Evolutionary conservation across 1,140 invertebrate species (phyloP).

Genomic region (Coelopa frigida): DNA sequence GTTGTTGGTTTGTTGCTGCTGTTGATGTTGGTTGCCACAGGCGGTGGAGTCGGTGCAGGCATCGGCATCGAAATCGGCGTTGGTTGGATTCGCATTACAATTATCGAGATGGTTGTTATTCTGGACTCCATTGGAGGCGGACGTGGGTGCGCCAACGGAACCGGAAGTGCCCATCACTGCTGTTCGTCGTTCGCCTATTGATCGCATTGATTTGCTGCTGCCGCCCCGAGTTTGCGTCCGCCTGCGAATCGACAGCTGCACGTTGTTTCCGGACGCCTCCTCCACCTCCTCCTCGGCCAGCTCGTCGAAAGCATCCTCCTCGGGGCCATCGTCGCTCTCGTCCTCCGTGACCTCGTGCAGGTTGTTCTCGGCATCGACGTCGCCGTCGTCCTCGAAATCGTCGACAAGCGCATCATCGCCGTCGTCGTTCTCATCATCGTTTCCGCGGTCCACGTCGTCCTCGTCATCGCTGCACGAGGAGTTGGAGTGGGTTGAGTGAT

Average conservation of each 20-base stretch:
- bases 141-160: too few relatives aligned
- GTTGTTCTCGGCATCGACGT: too few relatives aligned
- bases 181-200: constrained; percentile 6
- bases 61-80: constrained; percentile 1
- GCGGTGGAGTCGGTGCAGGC: background rate
- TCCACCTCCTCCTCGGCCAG: constrained; percentile 10
- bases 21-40: background rate
- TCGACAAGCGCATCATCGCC: too few relatives aligned
- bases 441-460: too few relatives aligned
- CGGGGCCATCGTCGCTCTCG: too few relatives aligned
- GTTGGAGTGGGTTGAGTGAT: constrained; percentile 23
- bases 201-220: background rate
- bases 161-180: too few relatives aligned
- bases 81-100: constrained; percentile 39
- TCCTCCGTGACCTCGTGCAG: too few relatives aligned
- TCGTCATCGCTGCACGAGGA: constrained; percentile 33
- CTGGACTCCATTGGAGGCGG: too few relatives aligned
- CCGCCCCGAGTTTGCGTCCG: background rate
- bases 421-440: too few relatives aligned
- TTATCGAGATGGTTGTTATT: constrained; percentile 44
- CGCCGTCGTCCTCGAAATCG: too few relatives aligned
- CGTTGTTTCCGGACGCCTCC: too few relatives aligned
- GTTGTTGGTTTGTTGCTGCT: constrained; percentile 6
- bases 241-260: too few relatives aligned
- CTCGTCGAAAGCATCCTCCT: constrained; percentile 6